Percentiles rank a stretch among this genome's conserved stretches.
Conservation (phyloP, 30 jellyfish, hydroid and myxozoan species). For the Aurelia aurita complex sp. Pacific region DNA sequence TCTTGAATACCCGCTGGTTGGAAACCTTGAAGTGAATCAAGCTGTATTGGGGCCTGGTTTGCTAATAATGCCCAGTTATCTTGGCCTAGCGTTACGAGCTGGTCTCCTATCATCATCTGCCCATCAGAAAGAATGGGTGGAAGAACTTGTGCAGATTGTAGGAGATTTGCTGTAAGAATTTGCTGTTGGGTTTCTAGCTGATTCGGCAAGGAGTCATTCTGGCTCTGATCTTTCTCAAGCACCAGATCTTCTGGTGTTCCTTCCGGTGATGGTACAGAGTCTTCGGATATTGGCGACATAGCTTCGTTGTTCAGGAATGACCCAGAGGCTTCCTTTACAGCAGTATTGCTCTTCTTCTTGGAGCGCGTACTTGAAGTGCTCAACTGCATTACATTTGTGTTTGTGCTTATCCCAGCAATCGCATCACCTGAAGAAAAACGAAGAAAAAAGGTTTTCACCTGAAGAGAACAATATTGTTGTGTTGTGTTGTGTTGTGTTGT, state of each 20-base stretch:
- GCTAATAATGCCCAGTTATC: constrained; percentile 26
- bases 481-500: too few relatives aligned
- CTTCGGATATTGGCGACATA: constrained; percentile 67
- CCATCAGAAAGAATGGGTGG: neutral
- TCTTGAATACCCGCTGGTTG: constrained; percentile 4
- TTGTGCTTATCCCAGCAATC: constrained; percentile 10
- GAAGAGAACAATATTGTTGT: too few relatives aligned
- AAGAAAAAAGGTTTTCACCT: neutral
- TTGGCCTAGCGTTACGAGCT: constrained; percentile 2
- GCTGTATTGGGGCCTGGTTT: constrained; percentile 1
- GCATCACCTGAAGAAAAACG: constrained; percentile 17
- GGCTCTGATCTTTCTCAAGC: constrained; percentile 39
- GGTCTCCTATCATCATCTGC: constrained; percentile 21
- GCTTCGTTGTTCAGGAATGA: constrained; percentile 48
- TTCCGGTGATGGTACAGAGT: constrained; percentile 70
- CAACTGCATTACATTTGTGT: constrained; percentile 6
- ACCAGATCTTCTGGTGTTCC: constrained; percentile 81
- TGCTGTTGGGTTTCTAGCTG: constrained; percentile 1
- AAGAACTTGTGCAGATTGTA: constrained; percentile 1
- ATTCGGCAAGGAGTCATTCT: neutral
- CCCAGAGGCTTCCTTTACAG: constrained; percentile 49
- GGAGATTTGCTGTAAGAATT: neutral
- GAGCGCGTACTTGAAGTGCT: neutral
- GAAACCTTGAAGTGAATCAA: constrained; percentile 1
- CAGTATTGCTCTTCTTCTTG: constrained; percentile 3